A percentile compares a stretch with the other conserved stretches of the same genome.
phyloP scores from a whole-genome alignment of 1,140 invertebrate species.

The Sminthurides bifidus region DNA sequence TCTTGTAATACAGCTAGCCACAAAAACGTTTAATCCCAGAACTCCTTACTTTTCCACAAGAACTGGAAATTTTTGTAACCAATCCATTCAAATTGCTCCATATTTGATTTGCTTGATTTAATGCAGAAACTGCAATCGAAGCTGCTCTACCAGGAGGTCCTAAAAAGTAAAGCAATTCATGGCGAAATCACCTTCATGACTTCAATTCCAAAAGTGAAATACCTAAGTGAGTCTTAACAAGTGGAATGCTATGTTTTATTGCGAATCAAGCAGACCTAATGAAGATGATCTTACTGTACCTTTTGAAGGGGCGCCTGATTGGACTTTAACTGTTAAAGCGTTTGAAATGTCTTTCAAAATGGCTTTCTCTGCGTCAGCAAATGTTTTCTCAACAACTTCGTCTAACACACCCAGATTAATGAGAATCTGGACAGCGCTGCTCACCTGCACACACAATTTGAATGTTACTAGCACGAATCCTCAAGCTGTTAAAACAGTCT shows the following conservation, averaged over 20 bases:
- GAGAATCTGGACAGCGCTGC: constrained; percentile 27
- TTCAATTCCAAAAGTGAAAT: too few relatives aligned
- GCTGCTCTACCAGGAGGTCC: constrained; percentile 10
- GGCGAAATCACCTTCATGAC: too few relatives aligned
- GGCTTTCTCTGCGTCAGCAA: constrained; percentile 17
- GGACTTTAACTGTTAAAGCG: constrained; percentile 18
- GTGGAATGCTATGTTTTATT: too few relatives aligned
- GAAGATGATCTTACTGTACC: background rate
- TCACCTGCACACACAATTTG: constrained; percentile 8
- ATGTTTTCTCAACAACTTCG: constrained; percentile 19
- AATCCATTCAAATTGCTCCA: constrained; percentile 23
- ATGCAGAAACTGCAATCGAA: background rate
- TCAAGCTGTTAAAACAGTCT: background rate
- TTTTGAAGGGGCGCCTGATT: background rate
- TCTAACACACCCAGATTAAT: constrained; percentile 26
- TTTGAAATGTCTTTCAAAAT: constrained; percentile 20
- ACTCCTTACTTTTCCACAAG: too few relatives aligned
- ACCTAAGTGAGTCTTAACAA: too few relatives aligned
- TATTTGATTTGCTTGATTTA: constrained; percentile 12
- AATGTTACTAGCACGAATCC: background rate
- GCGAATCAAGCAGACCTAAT: too few relatives aligned
- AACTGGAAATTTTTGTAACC: constrained; percentile 17
- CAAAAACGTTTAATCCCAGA: background rate
- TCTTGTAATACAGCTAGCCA: background rate
- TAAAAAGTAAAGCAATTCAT: background rate